Evolutionary conservation across 2,113 vertebrate species (phyloP).

Genomic region (Naja naja): DNA sequence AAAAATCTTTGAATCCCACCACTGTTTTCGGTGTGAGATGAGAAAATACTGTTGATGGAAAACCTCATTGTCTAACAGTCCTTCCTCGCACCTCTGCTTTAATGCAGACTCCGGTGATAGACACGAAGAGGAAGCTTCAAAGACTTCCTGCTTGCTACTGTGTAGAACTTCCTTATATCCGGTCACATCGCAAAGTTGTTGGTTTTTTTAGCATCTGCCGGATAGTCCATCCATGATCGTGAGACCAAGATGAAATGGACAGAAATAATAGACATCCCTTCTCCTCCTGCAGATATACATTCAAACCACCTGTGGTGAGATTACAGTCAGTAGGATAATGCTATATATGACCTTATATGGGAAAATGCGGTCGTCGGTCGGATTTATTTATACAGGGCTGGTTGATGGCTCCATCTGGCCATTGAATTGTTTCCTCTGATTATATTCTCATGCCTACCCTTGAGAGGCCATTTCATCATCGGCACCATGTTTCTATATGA

Average conservation of each 20-base stretch:
- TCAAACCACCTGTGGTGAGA: background rate
- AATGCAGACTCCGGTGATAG: background rate
- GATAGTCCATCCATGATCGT: background rate
- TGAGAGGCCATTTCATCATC: background rate
- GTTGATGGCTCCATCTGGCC: slow-evolving; percentile 12
- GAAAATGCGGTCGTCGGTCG: background rate
- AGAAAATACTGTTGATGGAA: background rate
- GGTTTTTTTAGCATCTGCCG: background rate
- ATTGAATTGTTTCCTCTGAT: background rate
- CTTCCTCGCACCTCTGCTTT: background rate
- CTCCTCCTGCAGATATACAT: background rate
- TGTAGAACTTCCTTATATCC: background rate
- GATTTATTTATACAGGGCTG: background rate
- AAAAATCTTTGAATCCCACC: too few species aligned
- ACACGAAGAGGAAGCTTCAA: accelerated
- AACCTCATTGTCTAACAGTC: background rate
- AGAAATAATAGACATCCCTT: background rate
- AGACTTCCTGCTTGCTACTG: background rate
- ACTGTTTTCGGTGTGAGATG: background rate
- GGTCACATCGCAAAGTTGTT: background rate
- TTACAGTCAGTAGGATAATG: background rate
- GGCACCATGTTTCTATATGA: background rate
- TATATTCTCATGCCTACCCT: background rate
- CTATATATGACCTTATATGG: background rate
- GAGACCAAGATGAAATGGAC: background rate